Evolutionary conservation across 2,888 invertebrate genomes (phyloP).

Genomic region (Alloscopus bannaensis): DNA sequence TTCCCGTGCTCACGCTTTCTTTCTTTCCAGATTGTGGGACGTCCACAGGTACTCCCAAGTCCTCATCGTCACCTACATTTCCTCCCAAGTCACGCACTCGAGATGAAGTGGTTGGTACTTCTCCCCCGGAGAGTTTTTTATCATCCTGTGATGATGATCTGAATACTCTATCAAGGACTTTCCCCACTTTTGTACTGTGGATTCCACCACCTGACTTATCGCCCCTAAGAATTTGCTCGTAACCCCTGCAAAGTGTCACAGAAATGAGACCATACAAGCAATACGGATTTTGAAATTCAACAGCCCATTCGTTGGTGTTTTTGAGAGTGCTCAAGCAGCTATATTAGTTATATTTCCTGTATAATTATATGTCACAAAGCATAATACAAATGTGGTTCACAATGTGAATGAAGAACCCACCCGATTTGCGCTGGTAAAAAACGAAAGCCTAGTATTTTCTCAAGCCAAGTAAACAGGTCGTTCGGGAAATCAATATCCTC

Average conservation of each 20-base stretch:
- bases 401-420: constrained; percentile 18
- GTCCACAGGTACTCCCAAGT: constrained; percentile 55
- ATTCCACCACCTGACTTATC: constrained; percentile 16
- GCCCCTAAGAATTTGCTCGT: constrained; percentile 37
- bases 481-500: constrained; percentile 67
- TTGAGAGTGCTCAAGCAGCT: too few relatives aligned
- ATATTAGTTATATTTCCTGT: too few relatives aligned
- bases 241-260: constrained; percentile 27
- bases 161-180: constrained; percentile 47
- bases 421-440: constrained; percentile 55
- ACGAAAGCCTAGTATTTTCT: constrained; percentile 60
- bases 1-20: constrained; percentile 17
- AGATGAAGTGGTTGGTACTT: constrained; percentile 39
- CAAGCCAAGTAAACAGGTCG: constrained; percentile 64
- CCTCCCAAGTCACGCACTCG: constrained; percentile 38
- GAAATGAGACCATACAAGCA: constrained; percentile 14
- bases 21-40: constrained; percentile 6
- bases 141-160: constrained; percentile 34
- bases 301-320: too few relatives aligned
- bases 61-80: constrained; percentile 46
- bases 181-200: constrained; percentile 55
- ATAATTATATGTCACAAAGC: too few relatives aligned
- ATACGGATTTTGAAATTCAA: too few relatives aligned
- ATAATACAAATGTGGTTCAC: background rate
- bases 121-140: constrained; percentile 22